Conservation (phyloP, 2,113 vertebrate genomes). For the Etheostoma spectabile region DNA sequence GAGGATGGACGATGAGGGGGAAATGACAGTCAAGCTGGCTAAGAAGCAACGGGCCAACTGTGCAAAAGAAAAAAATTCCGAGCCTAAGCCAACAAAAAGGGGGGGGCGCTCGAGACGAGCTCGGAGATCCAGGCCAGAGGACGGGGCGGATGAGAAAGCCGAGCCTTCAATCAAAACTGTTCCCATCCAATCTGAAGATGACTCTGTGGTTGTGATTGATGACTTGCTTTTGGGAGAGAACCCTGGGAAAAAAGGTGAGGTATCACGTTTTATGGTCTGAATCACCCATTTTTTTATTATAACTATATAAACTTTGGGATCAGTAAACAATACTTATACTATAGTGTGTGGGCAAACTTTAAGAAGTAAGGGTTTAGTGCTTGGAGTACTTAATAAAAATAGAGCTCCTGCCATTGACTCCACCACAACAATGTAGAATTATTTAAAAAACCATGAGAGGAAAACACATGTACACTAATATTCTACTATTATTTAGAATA, state of each 20-base stretch:
- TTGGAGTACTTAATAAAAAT: background rate
- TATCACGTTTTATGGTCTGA: background rate
- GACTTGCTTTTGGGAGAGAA: slow-evolving; percentile 45
- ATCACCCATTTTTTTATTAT: background rate
- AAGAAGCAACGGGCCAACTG: slow-evolving; percentile 79
- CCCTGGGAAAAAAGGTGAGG: slow-evolving; percentile 58
- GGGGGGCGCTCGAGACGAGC: slow-evolving; percentile 60
- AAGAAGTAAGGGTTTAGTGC: background rate
- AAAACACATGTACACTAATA: background rate
- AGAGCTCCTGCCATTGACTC: background rate
- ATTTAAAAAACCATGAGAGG: background rate
- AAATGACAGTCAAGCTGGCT: slow-evolving; percentile 59
- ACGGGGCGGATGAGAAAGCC: slow-evolving; percentile 37
- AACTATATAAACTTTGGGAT: background rate
- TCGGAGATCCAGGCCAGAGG: slow-evolving; percentile 46
- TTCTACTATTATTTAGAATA: no score
- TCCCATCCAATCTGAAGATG: slow-evolving; percentile 26
- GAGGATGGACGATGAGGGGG: slow-evolving; percentile 65
- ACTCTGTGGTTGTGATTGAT: slow-evolving; percentile 51
- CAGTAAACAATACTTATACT: background rate
- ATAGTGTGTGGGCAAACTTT: background rate
- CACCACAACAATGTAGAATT: background rate
- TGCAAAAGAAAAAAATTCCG: slow-evolving; percentile 23
- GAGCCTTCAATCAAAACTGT: background rate
- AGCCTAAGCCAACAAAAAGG: slow-evolving; percentile 37